A percentile compares a stretch with the other conserved stretches of the same genome.
These are phyloP conservation scores for Austrofundulus limnaeus DNA, from an alignment of 2,113 vertebrate species.

Conservation along the genomic window DNA sequence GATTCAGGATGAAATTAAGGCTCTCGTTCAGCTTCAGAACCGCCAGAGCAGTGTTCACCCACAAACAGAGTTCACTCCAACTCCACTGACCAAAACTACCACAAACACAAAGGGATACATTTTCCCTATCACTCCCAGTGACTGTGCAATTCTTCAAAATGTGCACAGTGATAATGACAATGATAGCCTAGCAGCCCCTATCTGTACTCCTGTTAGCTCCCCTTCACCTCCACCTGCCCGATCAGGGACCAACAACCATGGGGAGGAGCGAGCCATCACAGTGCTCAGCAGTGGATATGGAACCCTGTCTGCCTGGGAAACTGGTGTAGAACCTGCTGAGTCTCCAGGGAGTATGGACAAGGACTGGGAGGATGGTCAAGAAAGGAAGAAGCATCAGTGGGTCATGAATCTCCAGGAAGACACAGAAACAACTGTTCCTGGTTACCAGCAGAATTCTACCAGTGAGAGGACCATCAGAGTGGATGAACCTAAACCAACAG, in stretches of 20 bases:
- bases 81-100: conserved; percentile 48
- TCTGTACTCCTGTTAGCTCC: conserved; percentile 61
- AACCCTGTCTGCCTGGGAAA: conserved; percentile 80
- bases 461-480: conserved; percentile 2
- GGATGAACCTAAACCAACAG: conserved; percentile 1
- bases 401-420: conserved; percentile 34
- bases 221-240: conserved; percentile 59
- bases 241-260: conserved; percentile 54
- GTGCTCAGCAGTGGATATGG: conserved; percentile 87
- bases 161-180: conserved; percentile 39
- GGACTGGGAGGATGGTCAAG: conserved; percentile 9
- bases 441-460: conserved; percentile 28
- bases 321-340: conserved; percentile 38
- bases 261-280: conserved; percentile 66
- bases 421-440: conserved; percentile 14
- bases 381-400: conserved; percentile 37
- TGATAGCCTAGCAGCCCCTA: conserved; percentile 49
- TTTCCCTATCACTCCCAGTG: conserved; percentile 31
- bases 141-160: conserved; percentile 19
- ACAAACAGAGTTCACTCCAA: conserved; percentile 43
- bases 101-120: conserved; percentile 52
- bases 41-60: conserved; percentile 59
- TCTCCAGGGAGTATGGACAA: conserved; percentile 28
- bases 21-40: conserved; percentile 86
- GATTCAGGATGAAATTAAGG: conserved; percentile 94